Conservation (phyloP, 2,113 vertebrate species). For the Macaca mulatta region DNA sequence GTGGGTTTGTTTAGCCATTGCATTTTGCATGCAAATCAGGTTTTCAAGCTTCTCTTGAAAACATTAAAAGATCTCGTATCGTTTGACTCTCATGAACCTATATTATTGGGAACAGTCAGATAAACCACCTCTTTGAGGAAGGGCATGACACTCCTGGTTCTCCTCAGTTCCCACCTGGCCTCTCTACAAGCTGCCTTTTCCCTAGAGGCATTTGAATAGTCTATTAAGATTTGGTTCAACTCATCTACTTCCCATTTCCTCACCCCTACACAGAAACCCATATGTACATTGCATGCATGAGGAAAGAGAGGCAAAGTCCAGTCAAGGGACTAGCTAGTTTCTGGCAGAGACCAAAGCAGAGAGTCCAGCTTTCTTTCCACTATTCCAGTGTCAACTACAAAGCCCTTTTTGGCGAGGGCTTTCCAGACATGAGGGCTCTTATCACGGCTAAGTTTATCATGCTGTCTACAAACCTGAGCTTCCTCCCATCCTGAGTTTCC, state of each 20-base stretch:
- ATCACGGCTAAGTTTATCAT: neutral
- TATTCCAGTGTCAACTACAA: rapidly evolving
- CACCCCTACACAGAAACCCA: neutral
- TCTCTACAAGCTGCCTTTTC: neutral
- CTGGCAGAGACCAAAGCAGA: neutral
- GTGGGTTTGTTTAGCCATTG: neutral
- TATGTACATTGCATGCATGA: neutral
- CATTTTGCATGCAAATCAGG: neutral
- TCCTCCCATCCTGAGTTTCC: neutral
- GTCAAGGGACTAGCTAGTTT: neutral
- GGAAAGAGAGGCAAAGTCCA: neutral
- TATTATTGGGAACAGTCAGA: neutral
- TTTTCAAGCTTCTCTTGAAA: neutral
- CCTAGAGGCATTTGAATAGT: neutral
- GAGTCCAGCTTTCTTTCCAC: neutral
- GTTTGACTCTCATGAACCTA: neutral
- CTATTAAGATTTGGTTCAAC: neutral
- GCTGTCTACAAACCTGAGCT: neutral
- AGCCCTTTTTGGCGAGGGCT: neutral
- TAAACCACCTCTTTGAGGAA: neutral
- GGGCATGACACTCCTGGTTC: rapidly evolving
- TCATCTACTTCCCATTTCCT: neutral
- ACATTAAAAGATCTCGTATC: neutral
- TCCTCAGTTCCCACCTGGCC: neutral
- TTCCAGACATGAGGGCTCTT: neutral